Evolutionary conservation across 2,113 vertebrate genomes (phyloP).

Genomic region (Nyctibius bracteatus): DNA sequence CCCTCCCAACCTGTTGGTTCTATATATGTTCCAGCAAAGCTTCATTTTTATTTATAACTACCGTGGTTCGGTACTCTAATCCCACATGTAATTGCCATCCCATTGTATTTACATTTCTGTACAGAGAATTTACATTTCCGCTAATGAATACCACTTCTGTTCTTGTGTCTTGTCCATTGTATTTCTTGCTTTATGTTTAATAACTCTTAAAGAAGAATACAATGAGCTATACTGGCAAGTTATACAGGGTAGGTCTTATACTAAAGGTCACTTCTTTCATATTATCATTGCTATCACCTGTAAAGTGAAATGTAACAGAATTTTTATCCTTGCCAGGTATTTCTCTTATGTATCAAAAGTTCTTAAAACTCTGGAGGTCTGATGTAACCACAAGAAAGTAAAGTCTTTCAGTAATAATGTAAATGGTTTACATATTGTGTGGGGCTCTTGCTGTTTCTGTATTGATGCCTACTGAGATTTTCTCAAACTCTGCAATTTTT

Average conservation of each 20-base stretch:
- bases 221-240: not conserved
- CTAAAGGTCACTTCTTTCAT: not conserved
- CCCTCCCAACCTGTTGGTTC: not conserved
- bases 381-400: not conserved
- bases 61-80: not conserved
- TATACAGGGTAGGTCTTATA: not conserved
- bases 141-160: not conserved
- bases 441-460: not conserved
- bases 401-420: not conserved
- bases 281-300: not conserved
- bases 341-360: not conserved
- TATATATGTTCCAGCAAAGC: not conserved
- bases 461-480: not conserved
- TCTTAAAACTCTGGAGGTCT: not conserved
- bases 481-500: not conserved
- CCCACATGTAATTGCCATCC: not conserved
- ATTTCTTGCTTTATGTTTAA: not conserved
- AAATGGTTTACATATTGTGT: not conserved
- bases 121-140: not conserved
- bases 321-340: not conserved
- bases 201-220: not conserved
- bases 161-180: not conserved
- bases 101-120: not conserved
- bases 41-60: not conserved
- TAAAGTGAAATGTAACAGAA: not conserved